These are phyloP conservation scores for Corvus cornix DNA, from an alignment of 2,113 vertebrate species.

Conservation along the genomic window DNA sequence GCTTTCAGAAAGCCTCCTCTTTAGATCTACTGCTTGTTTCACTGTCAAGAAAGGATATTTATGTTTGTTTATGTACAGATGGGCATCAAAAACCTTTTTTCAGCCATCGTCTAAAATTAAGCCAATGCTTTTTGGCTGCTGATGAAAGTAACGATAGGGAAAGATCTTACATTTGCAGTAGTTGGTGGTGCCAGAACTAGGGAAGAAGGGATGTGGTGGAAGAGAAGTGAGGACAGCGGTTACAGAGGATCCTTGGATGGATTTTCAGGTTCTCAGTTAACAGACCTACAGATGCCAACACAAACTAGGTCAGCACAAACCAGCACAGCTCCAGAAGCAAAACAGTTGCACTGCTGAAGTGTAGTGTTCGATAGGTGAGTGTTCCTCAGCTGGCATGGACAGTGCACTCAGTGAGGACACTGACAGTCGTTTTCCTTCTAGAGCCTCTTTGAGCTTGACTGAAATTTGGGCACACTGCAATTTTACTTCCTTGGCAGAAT, in stretches of 20 bases:
- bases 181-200: neutral
- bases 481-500: neutral
- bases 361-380: neutral
- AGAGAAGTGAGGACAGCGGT: neutral
- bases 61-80: neutral
- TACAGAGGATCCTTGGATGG: neutral
- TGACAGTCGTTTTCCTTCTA: rapidly evolving
- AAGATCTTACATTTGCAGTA: neutral
- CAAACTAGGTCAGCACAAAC: constrained; percentile 20
- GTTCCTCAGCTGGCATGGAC: neutral
- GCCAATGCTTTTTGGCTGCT: neutral
- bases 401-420: neutral
- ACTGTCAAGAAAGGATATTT: neutral
- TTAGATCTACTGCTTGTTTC: neutral
- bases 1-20: neutral
- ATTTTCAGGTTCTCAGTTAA: neutral
- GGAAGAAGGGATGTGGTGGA: neutral
- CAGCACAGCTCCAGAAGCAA: neutral
- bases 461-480: rapidly evolving
- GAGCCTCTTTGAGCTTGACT: neutral
- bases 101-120: neutral
- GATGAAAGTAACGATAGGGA: neutral
- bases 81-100: neutral
- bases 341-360: neutral
- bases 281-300: neutral